Conservation (phyloP, 2,888 invertebrate species). For the Tinea pellionella region DNA sequence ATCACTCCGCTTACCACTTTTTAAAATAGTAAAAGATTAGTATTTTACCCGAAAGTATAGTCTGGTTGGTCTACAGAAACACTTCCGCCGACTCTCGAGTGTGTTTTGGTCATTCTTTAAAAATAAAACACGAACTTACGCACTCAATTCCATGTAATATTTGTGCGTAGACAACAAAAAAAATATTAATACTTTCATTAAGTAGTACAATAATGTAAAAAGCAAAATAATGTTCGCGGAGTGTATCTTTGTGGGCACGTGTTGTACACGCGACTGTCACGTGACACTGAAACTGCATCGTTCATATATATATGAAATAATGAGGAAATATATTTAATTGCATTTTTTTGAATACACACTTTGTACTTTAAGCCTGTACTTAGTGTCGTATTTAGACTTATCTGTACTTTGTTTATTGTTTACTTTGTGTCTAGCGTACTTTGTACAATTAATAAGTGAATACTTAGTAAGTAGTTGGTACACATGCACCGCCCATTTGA, state of each 20-base stretch:
- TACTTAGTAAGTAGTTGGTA: no score
- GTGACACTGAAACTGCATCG: slow-evolving; percentile 8
- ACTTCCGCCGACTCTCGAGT: no score
- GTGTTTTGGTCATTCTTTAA: no score
- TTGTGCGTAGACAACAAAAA: neutral
- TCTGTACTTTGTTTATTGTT: neutral
- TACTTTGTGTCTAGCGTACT: no score
- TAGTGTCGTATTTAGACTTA: neutral
- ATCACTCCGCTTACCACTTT: no score
- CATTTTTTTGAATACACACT: slow-evolving; percentile 27
- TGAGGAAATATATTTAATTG: slow-evolving; percentile 53
- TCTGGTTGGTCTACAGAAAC: no score
- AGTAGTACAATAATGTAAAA: neutral
- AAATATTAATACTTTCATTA: neutral
- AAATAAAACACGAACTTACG: no score
- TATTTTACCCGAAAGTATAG: no score
- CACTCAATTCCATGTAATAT: neutral
- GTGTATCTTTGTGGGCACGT: slow-evolving; percentile 17
- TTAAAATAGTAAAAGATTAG: no score
- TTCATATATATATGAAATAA: slow-evolving; percentile 35
- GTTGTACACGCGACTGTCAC: slow-evolving; percentile 20
- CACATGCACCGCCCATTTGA: no score
- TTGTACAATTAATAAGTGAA: no score
- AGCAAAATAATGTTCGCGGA: neutral
- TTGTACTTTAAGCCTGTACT: slow-evolving; percentile 26